Percentiles rank a stretch among this genome's conserved stretches.
Conservation (phyloP, 2,797 vertebrate species). For the Hipposideros larvatus region DNA sequence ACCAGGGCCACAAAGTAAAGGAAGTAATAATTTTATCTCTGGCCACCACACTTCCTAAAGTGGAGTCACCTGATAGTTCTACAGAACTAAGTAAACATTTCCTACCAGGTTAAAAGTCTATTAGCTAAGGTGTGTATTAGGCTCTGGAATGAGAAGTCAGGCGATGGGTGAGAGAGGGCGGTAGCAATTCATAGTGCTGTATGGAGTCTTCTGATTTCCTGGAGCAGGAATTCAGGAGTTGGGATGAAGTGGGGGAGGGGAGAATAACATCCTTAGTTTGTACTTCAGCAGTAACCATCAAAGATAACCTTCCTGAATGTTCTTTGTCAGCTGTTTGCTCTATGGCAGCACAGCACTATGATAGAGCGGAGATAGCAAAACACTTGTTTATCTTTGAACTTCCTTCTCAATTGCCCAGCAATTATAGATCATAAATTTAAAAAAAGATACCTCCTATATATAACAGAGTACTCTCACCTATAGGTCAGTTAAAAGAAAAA, state of each 20-base stretch:
- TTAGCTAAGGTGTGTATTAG: not conserved
- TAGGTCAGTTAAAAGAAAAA: not conserved
- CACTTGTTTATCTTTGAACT: not conserved
- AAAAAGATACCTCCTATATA: not conserved
- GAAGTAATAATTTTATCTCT: constrained; percentile 2
- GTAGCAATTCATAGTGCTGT: not conserved
- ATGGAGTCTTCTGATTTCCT: not conserved
- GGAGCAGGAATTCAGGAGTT: not conserved
- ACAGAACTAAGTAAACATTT: not conserved
- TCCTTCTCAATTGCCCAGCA: not conserved
- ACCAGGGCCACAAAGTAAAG: constrained; percentile 23
- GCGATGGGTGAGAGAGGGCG: not conserved
- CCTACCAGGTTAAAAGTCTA: not conserved
- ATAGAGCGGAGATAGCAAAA: not conserved
- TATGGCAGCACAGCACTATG: not conserved
- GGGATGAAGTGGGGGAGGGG: not conserved
- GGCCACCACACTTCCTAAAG: not conserved
- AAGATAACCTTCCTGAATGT: not conserved
- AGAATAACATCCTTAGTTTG: not conserved
- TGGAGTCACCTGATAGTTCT: not conserved
- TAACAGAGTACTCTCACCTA: not conserved
- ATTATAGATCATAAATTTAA: constrained; percentile 2
- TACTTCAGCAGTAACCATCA: not conserved
- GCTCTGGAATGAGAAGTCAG: not conserved
- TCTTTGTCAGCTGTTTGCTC: not conserved